phyloP scores from a whole-genome alignment of 1,140 invertebrate species.

The Pentalonia nigronervosa region DNA sequence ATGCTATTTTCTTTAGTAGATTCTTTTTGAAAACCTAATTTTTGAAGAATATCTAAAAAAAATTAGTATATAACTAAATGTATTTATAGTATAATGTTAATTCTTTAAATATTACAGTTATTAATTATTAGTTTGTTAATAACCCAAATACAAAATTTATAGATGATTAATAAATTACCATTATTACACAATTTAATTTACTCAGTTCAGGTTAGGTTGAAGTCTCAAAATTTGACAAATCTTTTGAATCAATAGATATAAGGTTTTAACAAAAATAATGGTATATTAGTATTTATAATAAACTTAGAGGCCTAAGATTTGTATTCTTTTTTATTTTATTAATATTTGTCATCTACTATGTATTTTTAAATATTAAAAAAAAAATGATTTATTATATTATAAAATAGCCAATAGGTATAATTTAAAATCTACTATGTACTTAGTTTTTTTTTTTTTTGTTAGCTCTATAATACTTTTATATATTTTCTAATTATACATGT shows the following conservation, averaged over 20 bases:
- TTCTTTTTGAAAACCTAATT: constrained; percentile 59
- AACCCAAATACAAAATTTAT: background rate
- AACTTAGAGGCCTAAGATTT: background rate
- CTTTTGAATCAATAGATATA: background rate
- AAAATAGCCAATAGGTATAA: background rate
- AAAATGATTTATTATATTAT: background rate
- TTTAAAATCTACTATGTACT: background rate
- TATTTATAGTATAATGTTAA: background rate
- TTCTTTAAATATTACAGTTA: background rate
- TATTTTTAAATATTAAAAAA: no score
- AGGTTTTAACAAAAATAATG: background rate
- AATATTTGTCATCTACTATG: background rate
- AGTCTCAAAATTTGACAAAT: background rate
- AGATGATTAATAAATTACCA: background rate
- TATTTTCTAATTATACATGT: background rate
- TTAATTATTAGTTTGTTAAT: background rate
- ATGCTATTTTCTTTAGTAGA: background rate
- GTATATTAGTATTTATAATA: background rate
- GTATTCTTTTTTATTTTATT: background rate
- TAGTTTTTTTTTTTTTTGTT: background rate
- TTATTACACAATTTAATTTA: background rate
- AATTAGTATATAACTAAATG: background rate
- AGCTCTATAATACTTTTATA: background rate
- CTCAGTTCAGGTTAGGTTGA: background rate
- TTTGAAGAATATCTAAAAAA: constrained; percentile 58